phyloP scores from a whole-genome alignment of 2,113 vertebrate genomes.

The Pachyramphus minor region DNA sequence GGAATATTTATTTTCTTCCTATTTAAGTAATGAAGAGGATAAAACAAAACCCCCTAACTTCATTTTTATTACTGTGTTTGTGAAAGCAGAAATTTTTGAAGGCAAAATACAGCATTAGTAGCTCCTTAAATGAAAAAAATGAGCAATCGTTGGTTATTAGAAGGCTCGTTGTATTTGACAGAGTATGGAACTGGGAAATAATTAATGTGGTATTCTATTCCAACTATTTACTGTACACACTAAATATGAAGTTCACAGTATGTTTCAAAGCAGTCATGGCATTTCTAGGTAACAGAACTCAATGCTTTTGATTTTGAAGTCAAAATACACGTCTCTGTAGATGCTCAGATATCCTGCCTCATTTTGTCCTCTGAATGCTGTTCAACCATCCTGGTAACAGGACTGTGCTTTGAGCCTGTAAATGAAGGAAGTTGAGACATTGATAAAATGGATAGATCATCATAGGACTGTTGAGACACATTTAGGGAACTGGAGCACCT shows the following conservation, averaged over 20 bases:
- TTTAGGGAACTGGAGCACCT: not conserved
- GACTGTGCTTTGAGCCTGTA: not conserved
- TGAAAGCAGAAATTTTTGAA: not conserved
- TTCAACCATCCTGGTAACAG: not conserved
- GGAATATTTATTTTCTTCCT: not conserved
- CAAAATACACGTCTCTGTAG: not conserved
- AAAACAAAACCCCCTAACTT: not conserved
- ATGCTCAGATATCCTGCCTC: not conserved
- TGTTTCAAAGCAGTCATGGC: slow-evolving; percentile 42
- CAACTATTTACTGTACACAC: slow-evolving; percentile 12
- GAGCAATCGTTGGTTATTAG: not conserved
- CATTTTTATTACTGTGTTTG: not conserved
- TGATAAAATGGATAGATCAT: not conserved
- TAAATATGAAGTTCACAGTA: slow-evolving; percentile 22
- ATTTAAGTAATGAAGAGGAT: not conserved
- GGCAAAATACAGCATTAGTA: not conserved
- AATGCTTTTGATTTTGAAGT: slow-evolving; percentile 48
- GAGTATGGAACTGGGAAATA: slow-evolving; percentile 13
- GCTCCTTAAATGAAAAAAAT: not conserved
- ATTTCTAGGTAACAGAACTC: slow-evolving; percentile 59
- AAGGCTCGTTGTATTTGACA: slow-evolving; percentile 27
- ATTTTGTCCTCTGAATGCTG: not conserved
- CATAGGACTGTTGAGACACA: not conserved
- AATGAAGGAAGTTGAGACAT: not conserved
- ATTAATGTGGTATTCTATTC: slow-evolving; percentile 31